Conservation (phyloP, 2,888 invertebrate species). For the Lymantria monacha region DNA sequence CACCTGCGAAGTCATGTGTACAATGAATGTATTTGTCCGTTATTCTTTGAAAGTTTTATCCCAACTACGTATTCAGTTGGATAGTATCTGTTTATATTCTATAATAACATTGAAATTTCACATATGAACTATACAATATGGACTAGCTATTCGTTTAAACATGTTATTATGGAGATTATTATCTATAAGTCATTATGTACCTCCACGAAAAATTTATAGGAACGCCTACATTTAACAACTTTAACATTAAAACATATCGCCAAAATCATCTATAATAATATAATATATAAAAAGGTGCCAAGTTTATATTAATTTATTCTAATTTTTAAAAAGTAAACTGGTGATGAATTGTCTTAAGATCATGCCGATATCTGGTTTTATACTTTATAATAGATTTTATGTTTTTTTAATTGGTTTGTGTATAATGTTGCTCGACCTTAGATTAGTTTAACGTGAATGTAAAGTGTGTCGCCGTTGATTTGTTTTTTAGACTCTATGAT, state of each 20-base stretch:
- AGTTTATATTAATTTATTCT: slow-evolving; percentile 20
- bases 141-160: slow-evolving; percentile 45
- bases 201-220: slow-evolving; percentile 61
- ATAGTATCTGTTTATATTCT: slow-evolving; percentile 8
- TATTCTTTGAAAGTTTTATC: too few relatives aligned
- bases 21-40: too few relatives aligned
- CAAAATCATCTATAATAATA: slow-evolving; percentile 25
- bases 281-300: slow-evolving; percentile 23
- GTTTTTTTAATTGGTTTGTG: not conserved
- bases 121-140: slow-evolving; percentile 39
- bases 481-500: too few relatives aligned
- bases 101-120: slow-evolving; percentile 29
- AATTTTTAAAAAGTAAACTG: slow-evolving; percentile 1
- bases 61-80: not conserved
- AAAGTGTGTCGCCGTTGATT: too few relatives aligned
- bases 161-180: slow-evolving; percentile 62
- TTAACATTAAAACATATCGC: slow-evolving; percentile 39
- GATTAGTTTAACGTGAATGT: too few relatives aligned
- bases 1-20: too few relatives aligned
- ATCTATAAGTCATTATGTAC: slow-evolving; percentile 66
- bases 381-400: not conserved
- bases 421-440: too few relatives aligned
- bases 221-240: slow-evolving; percentile 54
- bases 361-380: not conserved
- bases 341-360: not conserved